phyloP scores from a whole-genome alignment of 1,140 invertebrate species.

The Sminthurinus signatus region DNA sequence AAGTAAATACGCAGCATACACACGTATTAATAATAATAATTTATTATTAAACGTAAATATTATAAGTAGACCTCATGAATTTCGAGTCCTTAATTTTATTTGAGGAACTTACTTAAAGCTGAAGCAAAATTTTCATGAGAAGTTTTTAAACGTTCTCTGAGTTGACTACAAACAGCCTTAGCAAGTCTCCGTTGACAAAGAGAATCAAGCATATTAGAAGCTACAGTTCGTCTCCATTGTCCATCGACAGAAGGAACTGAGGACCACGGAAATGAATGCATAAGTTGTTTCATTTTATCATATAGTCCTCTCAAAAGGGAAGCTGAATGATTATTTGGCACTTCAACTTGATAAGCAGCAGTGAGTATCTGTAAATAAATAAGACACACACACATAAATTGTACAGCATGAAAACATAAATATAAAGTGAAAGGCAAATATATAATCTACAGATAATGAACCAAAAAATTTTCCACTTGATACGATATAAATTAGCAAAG shows the following conservation, averaged over 20 bases:
- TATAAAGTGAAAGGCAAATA: too few relatives aligned
- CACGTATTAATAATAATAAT: too few relatives aligned
- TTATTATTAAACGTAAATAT: too few relatives aligned
- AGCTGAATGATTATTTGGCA: slow-evolving; percentile 68
- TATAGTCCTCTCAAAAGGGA: slow-evolving; percentile 66
- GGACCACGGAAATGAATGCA: slow-evolving; percentile 59
- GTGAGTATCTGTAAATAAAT: slow-evolving; percentile 57
- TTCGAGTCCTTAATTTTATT: too few relatives aligned
- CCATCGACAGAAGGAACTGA: slow-evolving; percentile 57
- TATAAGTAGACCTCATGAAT: too few relatives aligned
- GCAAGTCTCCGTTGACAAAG: slow-evolving; percentile 65
- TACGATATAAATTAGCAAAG: too few relatives aligned
- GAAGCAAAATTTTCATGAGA: slow-evolving; percentile 53
- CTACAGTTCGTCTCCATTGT: slow-evolving; percentile 67
- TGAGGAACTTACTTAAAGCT: too few relatives aligned
- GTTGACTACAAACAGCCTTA: slow-evolving; percentile 67
- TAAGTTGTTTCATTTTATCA: slow-evolving; percentile 67
- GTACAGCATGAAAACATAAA: too few relatives aligned
- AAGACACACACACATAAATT: too few relatives aligned
- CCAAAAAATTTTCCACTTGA: too few relatives aligned
- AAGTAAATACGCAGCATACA: too few relatives aligned
- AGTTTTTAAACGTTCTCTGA: slow-evolving; percentile 43
- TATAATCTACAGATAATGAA: too few relatives aligned
- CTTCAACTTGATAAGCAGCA: slow-evolving; percentile 73
- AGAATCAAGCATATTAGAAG: slow-evolving; percentile 64